Base-by-base conservation (phyloP, 2,888 invertebrate genomes). In the Altica lythri region DNA sequence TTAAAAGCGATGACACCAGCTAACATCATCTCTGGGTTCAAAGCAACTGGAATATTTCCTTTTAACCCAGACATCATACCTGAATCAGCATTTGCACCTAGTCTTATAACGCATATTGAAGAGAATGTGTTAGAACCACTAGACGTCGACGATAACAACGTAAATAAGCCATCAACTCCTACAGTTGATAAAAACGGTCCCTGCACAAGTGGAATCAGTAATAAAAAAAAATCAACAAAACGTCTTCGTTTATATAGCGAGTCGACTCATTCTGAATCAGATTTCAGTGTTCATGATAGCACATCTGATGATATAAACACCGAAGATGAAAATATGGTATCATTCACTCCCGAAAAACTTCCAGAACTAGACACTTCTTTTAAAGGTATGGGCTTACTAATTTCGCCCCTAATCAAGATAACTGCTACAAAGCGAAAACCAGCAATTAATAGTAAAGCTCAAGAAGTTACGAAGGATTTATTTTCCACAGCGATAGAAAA, bases 161-260 rank as follows among this genome's bases (percentile, higher is more conserved):
- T n/a, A n/a, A n/a, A n/a, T n/a, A n/a, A n/a, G n/a, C n/a, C n/a
- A n/a, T n/a, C n/a, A n/a, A n/a, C n/a, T n/a, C n/a, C n/a, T n/a
- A n/a, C n/a, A n/a, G n/a, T n/a, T n/a, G n/a, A n/a, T n/a, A n/a
- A n/a, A n/a, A n/a, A n/a, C 22, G 22, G 22, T 22, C 22, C 22
- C 22, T 5, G 22, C 22, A 22, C 8, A 22, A 44, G 46, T 12
- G 13, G 45, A 43, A 27, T 45, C 19, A 49, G 35, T 34, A 48
- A 27, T 12, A 37, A 45, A 44, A 49, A 53, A 57, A 42, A 47
- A 5, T 22, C 42, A 45, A 29, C 40, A 43, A 38, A 37, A 55
- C 38, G 40, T 19, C 22, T 40, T 18, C 37, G 38, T 17, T 38
- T 29, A 22, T 27, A 48, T 48, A 35, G 37, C 27, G 37, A 37